Evolutionary conservation across 1,140 invertebrate species (phyloP).

Genomic region (Halesus radiatus): DNA sequence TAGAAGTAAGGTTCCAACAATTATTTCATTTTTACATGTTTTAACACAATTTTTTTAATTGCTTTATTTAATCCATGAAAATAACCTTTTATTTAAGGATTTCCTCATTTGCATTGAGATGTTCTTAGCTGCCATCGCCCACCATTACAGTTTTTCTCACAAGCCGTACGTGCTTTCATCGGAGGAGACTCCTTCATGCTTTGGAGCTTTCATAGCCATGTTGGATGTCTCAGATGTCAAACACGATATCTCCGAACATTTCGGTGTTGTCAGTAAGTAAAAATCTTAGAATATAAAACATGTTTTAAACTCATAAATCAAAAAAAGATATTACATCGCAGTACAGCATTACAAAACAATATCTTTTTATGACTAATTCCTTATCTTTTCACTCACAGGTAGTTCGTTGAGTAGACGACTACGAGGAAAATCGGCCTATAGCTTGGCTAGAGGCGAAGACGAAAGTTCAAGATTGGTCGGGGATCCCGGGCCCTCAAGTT

Average conservation of each 20-base stretch:
- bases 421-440: conserved; percentile 80
- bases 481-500: conserved; percentile 62
- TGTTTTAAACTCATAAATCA: too few relatives aligned
- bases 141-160: conserved; percentile 96
- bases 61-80: too few relatives aligned
- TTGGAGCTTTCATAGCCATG: conserved; percentile 83
- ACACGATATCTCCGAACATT: conserved; percentile 91
- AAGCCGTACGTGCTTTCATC: conserved; percentile 81
- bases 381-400: conserved; percentile 60
- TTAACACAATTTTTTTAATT: too few relatives aligned
- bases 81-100: conserved; percentile 76
- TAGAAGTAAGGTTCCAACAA: too few relatives aligned
- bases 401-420: conserved; percentile 81
- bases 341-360: not conserved
- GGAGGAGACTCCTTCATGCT: conserved; percentile 70
- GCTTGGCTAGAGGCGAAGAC: conserved; percentile 75
- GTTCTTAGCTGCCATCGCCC: conserved; percentile 95
- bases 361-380: conserved; percentile 17
- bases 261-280: conserved; percentile 84
- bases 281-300: too few relatives aligned
- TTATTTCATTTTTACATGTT: too few relatives aligned
- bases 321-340: too few relatives aligned
- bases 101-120: conserved; percentile 98
- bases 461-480: conserved; percentile 68
- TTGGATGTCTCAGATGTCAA: conserved; percentile 96